phyloP scores from a whole-genome alignment of 35 echinoderm and acorn worm genomes.

The Stichopus chloronotus region DNA sequence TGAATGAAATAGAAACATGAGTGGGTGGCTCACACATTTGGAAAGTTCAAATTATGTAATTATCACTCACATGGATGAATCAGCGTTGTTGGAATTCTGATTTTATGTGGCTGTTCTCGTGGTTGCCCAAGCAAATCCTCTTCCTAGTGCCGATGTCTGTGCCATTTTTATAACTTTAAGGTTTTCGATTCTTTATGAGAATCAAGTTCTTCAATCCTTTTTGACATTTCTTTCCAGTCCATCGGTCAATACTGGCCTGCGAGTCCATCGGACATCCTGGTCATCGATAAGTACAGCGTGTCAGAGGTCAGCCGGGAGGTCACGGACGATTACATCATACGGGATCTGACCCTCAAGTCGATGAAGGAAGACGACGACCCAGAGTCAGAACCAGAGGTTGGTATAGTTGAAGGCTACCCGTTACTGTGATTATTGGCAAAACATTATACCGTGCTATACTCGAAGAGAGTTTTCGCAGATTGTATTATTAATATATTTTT shows the following conservation, averaged over 20 bases:
- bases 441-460: background rate
- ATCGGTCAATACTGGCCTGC: constrained; percentile 56
- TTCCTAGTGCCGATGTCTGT: no score
- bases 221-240: constrained; percentile 3
- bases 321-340: constrained; percentile 18
- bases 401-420: background rate
- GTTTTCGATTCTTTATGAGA: background rate
- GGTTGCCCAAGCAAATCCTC: no score
- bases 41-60: no score
- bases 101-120: background rate
- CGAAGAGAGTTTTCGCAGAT: background rate
- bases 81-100: background rate
- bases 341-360: constrained; percentile 20
- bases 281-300: constrained; percentile 27
- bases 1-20: no score
- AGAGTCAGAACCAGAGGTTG: constrained; percentile 45
- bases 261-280: constrained; percentile 31
- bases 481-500: background rate
- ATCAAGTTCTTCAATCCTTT: background rate
- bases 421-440: background rate
- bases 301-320: constrained; percentile 10
- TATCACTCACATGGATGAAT: no score
- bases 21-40: no score
- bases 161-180: no score
- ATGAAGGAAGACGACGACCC: constrained; percentile 47